A percentile compares a stretch with the other conserved stretches of the same genome.
These are phyloP conservation scores for Petaurus breviceps DNA, from an alignment of 2,113 vertebrate genomes.

Conservation along the genomic window DNA sequence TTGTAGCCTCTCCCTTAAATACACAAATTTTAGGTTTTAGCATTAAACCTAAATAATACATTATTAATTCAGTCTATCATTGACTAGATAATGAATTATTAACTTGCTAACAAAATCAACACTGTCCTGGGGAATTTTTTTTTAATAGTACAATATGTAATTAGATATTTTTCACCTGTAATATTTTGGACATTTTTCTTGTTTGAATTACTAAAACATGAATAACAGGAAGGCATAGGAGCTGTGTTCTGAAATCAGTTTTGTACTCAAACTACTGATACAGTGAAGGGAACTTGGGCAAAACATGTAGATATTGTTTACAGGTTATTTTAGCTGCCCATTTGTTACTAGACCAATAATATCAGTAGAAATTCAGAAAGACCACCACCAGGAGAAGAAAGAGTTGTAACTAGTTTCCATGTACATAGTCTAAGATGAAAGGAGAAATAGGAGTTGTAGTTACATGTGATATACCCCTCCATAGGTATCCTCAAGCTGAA, in stretches of 20 bases:
- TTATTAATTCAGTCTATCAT: slow-evolving; percentile 21
- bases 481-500: neutral
- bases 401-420: neutral
- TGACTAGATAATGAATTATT: slow-evolving; percentile 40
- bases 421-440: neutral
- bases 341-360: neutral
- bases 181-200: slow-evolving; percentile 41
- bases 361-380: neutral
- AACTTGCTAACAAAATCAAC: slow-evolving; percentile 25
- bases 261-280: neutral
- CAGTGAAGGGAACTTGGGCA: neutral
- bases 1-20: slow-evolving; percentile 52
- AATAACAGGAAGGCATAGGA: neutral
- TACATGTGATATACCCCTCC: neutral
- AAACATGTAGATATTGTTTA: neutral
- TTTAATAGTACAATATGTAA: neutral
- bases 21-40: slow-evolving; percentile 55
- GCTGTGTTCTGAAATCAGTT: neutral
- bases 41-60: slow-evolving; percentile 13
- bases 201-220: neutral
- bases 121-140: neutral
- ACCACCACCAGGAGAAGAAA: neutral
- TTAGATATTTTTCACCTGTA: slow-evolving; percentile 7
- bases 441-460: neutral
- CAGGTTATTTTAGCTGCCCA: neutral